Conservation (phyloP, 2,888 invertebrate species). For the Anthophora plumipes region DNA sequence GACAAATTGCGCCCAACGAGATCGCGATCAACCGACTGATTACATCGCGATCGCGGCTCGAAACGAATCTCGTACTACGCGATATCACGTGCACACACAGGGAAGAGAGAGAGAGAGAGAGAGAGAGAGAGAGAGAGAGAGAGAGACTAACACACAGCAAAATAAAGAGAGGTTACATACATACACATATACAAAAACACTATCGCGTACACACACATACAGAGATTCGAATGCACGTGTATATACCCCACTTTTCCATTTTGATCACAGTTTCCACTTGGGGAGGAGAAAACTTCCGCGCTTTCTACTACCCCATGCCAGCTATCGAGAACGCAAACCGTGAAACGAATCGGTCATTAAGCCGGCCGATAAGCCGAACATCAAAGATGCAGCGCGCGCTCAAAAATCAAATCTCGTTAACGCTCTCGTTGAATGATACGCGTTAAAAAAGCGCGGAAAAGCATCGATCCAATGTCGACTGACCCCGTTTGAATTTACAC, state of each 20-base stretch:
- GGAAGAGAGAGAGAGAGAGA: too few species aligned
- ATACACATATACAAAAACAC: too few species aligned
- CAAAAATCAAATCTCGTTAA: constrained; percentile 35
- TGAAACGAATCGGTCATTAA: constrained; percentile 18
- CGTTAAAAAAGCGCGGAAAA: background rate
- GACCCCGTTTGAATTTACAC: constrained; percentile 4
- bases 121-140: too few species aligned
- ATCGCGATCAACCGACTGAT: background rate
- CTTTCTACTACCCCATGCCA: background rate
- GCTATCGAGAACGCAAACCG: constrained; percentile 6
- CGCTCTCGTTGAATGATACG: background rate
- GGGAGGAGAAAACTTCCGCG: background rate
- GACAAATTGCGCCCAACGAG: background rate
- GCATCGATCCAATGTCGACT: background rate
- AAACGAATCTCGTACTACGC: background rate
- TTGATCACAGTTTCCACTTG: background rate
- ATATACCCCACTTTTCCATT: background rate
- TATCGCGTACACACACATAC: too few species aligned
- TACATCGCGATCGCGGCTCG: background rate
- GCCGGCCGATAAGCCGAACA: background rate
- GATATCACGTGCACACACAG: background rate
- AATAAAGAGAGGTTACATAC: too few species aligned
- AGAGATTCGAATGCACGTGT: too few species aligned
- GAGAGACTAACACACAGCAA: too few species aligned
- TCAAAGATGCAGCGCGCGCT: background rate